Percentiles rank a stretch among this genome's conserved stretches.
Evolutionary conservation across 2,797 vertebrate species (phyloP).

Genomic region (Rhynchotus rufescens): DNA sequence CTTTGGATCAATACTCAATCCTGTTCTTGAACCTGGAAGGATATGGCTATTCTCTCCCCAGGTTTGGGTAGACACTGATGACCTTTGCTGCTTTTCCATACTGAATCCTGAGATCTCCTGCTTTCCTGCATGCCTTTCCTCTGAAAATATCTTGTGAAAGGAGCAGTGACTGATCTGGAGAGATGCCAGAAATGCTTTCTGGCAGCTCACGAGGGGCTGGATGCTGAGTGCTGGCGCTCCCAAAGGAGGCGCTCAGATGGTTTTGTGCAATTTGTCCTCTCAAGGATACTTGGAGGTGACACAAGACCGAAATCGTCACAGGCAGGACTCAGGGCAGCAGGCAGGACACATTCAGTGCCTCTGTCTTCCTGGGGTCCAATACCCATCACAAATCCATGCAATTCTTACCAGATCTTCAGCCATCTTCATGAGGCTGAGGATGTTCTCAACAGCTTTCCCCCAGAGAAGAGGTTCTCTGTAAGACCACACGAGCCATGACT

Average conservation of each 20-base stretch:
- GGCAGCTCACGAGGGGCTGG: background rate
- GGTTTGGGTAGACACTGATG: background rate
- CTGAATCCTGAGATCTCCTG: background rate
- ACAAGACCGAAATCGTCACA: background rate
- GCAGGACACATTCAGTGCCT: background rate
- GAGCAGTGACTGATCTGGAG: background rate
- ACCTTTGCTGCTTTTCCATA: background rate
- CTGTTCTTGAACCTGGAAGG: background rate
- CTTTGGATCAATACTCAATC: background rate
- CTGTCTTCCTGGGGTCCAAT: accelerated
- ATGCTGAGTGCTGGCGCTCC: background rate
- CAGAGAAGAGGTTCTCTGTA: background rate
- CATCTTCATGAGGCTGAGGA: background rate
- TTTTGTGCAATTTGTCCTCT: background rate
- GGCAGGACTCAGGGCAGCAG: background rate
- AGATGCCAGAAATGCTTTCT: background rate
- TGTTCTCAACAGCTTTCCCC: background rate
- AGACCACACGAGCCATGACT: no score
- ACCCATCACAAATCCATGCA: accelerated
- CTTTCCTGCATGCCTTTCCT: accelerated
- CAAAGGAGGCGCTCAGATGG: background rate
- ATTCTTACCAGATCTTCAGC: background rate
- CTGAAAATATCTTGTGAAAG: background rate
- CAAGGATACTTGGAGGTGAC: background rate
- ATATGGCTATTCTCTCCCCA: background rate